These are phyloP conservation scores for Sus cebifrons DNA, from an alignment of 2,797 vertebrate genomes.

Conservation along the genomic window DNA sequence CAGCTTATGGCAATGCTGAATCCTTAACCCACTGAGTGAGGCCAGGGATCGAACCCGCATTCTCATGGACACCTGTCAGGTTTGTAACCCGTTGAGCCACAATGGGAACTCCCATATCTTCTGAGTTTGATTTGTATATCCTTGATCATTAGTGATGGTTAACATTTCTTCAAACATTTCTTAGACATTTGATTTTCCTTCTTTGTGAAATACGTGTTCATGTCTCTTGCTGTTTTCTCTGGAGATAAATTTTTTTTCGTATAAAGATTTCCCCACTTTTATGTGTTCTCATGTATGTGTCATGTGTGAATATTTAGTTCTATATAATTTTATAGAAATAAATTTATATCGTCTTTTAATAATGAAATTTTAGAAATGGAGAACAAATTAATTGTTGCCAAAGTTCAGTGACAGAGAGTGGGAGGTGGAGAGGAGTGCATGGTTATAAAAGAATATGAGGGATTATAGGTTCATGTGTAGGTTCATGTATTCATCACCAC, in stretches of 20 bases:
- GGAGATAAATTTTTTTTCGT: background rate
- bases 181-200: background rate
- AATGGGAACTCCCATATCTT: background rate
- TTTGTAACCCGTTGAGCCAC: too few relatives aligned
- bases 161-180: background rate
- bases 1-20: too few relatives aligned
- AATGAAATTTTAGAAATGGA: too few relatives aligned
- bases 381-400: too few relatives aligned
- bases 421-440: too few relatives aligned
- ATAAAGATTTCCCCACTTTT: background rate
- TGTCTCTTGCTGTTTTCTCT: background rate
- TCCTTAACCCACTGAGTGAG: too few relatives aligned
- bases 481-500: background rate
- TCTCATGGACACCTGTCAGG: too few relatives aligned
- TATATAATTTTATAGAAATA: background rate
- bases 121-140: background rate
- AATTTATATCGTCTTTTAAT: too few relatives aligned
- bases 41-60: too few relatives aligned
- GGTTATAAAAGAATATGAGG: too few relatives aligned
- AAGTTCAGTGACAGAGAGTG: too few relatives aligned
- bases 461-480: background rate
- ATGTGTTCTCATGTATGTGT: background rate
- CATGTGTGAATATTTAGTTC: background rate
- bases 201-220: background rate
- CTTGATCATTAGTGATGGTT: background rate